Evolutionary conservation across 2,888 invertebrate genomes (phyloP).

Genomic region (Arrhopalites spinosus): DNA sequence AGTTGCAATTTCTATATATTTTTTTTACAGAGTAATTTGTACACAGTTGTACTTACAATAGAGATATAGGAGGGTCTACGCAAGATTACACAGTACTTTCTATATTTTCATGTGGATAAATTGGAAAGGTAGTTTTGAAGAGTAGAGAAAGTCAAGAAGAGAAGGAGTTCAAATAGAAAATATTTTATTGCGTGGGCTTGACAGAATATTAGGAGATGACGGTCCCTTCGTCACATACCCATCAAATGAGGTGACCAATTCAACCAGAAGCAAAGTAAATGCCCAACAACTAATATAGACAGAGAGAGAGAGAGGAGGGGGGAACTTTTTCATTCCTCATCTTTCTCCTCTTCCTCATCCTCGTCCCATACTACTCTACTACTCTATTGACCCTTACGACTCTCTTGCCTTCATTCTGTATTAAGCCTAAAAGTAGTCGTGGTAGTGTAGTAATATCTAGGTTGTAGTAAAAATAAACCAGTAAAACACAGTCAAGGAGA

Average conservation of each 20-base stretch:
- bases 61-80: too few relatives aligned
- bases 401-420: background rate
- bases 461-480: background rate
- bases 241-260: conserved; percentile 21
- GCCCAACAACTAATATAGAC: conserved; percentile 36
- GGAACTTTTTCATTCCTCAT: conserved; percentile 19
- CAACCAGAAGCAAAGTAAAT: conserved; percentile 39
- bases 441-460: background rate
- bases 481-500: background rate
- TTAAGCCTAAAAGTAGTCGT: background rate
- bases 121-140: too few relatives aligned
- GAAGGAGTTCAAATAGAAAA: conserved; percentile 7
- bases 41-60: too few relatives aligned
- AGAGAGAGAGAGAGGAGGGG: conserved; percentile 13
- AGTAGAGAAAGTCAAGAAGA: background rate
- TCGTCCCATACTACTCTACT: background rate
- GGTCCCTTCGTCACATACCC: background rate
- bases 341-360: background rate
- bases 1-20: too few relatives aligned
- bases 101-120: too few relatives aligned
- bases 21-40: too few relatives aligned
- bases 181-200: conserved; percentile 35
- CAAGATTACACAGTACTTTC: too few relatives aligned
- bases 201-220: conserved; percentile 10
- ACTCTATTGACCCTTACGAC: background rate